A percentile compares a stretch with the other conserved stretches of the same genome.
Evolutionary conservation across 1,140 invertebrate genomes (phyloP).

Genomic region (Phortica variegata): DNA sequence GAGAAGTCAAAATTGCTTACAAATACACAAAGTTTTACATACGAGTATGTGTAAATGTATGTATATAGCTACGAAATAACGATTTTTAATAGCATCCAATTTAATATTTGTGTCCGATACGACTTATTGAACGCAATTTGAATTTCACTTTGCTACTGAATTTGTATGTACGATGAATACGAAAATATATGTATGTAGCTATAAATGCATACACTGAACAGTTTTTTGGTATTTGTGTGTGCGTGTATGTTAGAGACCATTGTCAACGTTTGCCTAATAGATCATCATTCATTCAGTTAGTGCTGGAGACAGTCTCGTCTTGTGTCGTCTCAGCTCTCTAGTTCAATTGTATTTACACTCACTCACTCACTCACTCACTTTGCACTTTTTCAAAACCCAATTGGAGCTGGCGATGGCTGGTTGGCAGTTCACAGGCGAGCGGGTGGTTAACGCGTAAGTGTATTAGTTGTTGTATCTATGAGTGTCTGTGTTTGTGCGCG

Average conservation of each 20-base stretch:
- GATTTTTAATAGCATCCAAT: too few species aligned
- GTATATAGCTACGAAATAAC: slow-evolving; percentile 11
- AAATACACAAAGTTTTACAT: too few species aligned
- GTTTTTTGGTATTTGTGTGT: slow-evolving; percentile 22
- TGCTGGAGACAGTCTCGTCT: too few species aligned
- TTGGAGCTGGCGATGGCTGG: slow-evolving; percentile 14
- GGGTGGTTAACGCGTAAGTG: slow-evolving; percentile 28
- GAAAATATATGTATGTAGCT: slow-evolving; percentile 9
- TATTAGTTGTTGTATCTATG: slow-evolving; percentile 21
- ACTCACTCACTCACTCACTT: slow-evolving; percentile 32
- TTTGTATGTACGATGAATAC: slow-evolving; percentile 29
- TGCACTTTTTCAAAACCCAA: slow-evolving; percentile 50
- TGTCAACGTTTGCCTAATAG: slow-evolving; percentile 23
- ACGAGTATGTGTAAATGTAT: too few species aligned
- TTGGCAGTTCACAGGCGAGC: slow-evolving; percentile 22
- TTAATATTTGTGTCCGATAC: slow-evolving; percentile 25
- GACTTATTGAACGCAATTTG: slow-evolving; percentile 33
- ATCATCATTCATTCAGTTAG: too few species aligned
- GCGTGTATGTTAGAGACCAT: slow-evolving; percentile 15
- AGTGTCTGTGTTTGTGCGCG: slow-evolving; percentile 11
- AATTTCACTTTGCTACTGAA: slow-evolving; percentile 44
- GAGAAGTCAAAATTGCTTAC: too few species aligned
- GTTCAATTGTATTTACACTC: slow-evolving; percentile 24
- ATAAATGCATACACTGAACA: slow-evolving; percentile 1
- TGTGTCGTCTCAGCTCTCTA: slow-evolving; percentile 30